Conservation (phyloP, 2,888 invertebrate species). For the Drosophila nigricruria region DNA sequence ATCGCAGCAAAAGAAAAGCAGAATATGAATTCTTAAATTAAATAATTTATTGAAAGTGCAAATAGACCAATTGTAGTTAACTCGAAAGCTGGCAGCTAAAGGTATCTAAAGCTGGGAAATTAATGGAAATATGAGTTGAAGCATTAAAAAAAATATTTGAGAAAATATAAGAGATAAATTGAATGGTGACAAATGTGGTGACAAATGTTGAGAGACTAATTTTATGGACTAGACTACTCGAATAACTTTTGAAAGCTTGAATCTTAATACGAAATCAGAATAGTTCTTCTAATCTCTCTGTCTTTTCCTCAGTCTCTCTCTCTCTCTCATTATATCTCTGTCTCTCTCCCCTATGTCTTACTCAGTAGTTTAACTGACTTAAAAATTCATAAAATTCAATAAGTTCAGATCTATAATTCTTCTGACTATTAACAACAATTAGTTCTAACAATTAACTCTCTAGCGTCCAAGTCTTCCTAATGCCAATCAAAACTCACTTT, state of each 20-base stretch:
- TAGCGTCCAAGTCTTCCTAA: background rate
- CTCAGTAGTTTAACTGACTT: too few species aligned
- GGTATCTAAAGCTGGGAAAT: background rate
- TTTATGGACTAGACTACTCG: rapidly evolving
- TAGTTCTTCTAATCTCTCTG: too few species aligned
- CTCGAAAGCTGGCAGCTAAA: conserved; percentile 33
- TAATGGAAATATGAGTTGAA: conserved; percentile 25
- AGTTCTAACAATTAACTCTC: background rate
- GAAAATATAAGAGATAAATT: background rate
- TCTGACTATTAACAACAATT: background rate
- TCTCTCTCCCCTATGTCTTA: too few species aligned
- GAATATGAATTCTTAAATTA: conserved; percentile 50
- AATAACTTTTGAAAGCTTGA: background rate
- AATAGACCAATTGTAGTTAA: conserved; percentile 25
- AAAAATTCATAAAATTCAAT: too few species aligned
- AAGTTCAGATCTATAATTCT: background rate
- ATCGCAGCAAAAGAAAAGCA: conserved; percentile 22
- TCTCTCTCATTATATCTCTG: too few species aligned
- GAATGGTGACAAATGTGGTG: too few species aligned
- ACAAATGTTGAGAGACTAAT: background rate
- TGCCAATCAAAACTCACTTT: conserved; percentile 1
- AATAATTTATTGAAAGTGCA: conserved; percentile 59
- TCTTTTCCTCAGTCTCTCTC: too few species aligned
- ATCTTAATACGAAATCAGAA: background rate
- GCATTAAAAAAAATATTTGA: background rate